Base-by-base conservation (phyloP, 2,888 invertebrate genomes). In the Drosophila melanosoma region DNA sequence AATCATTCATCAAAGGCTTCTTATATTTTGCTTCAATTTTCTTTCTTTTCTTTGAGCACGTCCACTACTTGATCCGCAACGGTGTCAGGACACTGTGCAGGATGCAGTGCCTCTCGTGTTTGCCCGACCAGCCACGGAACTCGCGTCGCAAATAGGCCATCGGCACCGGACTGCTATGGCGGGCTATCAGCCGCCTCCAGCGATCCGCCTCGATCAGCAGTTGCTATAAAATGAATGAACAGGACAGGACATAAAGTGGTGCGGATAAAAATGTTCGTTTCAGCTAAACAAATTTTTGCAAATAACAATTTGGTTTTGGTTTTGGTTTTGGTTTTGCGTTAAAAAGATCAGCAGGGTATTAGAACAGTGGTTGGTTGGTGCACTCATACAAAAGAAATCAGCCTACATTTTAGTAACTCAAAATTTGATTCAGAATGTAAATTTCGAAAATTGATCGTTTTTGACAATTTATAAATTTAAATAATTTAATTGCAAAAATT, bases 101-200 rank as follows among this genome's bases (percentile, higher is more conserved):
- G 74, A 93, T 92, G 74, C 93, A 93, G 77, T 92, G 92, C 33
- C 92, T 87, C 83, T 92, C 91, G 69, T 93, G 92, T 69, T 93
- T 92, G 70, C 92, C 93, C 81, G 88, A 91, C 93, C 93, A 93
- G 75, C 93, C 92, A 74, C 91, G 90, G 82, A 92, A 92, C 75
- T 93, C 92, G 45, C 91, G 91, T 53, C 81, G 53, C 70, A 79
- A 70, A 78, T 79, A 45, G 45, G 45, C 45, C 45, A 45, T 75
- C 57, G 90, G 87, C 65, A 93, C 68, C 54, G 91, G 91, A 62
- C 88, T 87, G 80, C 90, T 91, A 82, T 92, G 91, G 58, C 91
- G 85, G 70, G 90, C 89, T 71, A 93, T 89, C 64, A 93, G 89
- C 57, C 88, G 89, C 68, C 92, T 91, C 93, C 93, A 93, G 73